A percentile compares a stretch with the other conserved stretches of the same genome.
Evolutionary conservation across 2,113 vertebrate species (phyloP).

Genomic region (Alectura lathami): DNA sequence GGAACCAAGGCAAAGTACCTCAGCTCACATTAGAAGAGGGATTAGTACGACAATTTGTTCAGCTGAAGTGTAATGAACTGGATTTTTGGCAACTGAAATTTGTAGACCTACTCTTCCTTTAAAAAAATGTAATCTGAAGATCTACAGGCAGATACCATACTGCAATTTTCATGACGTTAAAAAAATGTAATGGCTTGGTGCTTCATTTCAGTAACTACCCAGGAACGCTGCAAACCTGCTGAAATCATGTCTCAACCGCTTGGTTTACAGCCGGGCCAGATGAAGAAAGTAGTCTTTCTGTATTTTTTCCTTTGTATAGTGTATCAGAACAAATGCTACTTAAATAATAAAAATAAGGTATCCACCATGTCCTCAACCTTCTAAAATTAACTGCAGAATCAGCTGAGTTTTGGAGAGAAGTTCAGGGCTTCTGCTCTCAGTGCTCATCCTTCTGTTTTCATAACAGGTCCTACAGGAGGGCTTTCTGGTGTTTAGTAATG

Average conservation of each 20-base stretch:
- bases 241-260: not conserved
- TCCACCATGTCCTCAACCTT: not conserved
- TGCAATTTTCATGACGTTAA: not conserved
- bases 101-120: not conserved
- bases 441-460: not conserved
- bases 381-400: not conserved
- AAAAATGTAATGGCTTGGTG: not conserved
- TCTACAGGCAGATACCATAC: not conserved
- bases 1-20: not conserved
- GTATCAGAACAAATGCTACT: not conserved
- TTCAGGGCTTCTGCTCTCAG: not conserved
- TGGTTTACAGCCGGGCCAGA: not conserved
- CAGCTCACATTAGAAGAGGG: not conserved
- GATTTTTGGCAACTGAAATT: constrained; percentile 1
- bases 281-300: not conserved
- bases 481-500: not conserved
- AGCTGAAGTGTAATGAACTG: not conserved
- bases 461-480: not conserved
- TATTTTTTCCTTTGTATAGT: not conserved
- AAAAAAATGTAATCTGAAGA: not conserved
- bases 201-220: not conserved
- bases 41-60: not conserved
- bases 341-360: not conserved
- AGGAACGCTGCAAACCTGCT: not conserved
- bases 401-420: not conserved